These are phyloP conservation scores for Pangasius djambal DNA, from an alignment of 2,797 vertebrate species.

Conservation along the genomic window DNA sequence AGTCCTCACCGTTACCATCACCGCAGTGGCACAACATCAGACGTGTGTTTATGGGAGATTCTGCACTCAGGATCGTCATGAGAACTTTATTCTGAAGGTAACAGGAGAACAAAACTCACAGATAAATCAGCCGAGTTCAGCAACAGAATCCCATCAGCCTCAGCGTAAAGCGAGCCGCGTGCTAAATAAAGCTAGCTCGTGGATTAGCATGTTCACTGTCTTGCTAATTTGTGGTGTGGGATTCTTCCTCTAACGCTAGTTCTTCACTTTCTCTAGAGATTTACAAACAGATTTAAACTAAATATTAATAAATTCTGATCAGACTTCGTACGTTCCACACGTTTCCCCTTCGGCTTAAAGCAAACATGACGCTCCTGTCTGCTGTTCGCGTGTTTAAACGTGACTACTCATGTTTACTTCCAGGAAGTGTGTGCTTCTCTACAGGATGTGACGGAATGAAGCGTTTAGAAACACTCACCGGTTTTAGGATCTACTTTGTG, in stretches of 20 bases:
- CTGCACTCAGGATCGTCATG: background rate
- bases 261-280: background rate
- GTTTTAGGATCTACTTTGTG: slow-evolving; percentile 12
- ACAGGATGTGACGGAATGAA: background rate
- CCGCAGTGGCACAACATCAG: background rate
- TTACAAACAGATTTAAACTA: background rate
- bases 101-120: background rate
- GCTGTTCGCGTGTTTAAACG: background rate
- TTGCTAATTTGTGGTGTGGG: background rate
- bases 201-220: background rate
- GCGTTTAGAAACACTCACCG: background rate
- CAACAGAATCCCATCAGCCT: background rate
- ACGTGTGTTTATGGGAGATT: background rate
- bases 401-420: background rate
- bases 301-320: background rate
- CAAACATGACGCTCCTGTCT: background rate
- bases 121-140: background rate
- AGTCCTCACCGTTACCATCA: background rate
- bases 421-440: background rate
- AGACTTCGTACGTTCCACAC: background rate
- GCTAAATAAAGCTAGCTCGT: background rate
- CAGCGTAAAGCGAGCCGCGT: background rate
- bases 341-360: background rate
- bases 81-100: background rate
- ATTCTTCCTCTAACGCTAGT: background rate